Evolutionary conservation across 2,113 vertebrate species (phyloP), one percentile per base, ranked within the genome.

Genomic region (Dissostichus mawsoni): DNA sequence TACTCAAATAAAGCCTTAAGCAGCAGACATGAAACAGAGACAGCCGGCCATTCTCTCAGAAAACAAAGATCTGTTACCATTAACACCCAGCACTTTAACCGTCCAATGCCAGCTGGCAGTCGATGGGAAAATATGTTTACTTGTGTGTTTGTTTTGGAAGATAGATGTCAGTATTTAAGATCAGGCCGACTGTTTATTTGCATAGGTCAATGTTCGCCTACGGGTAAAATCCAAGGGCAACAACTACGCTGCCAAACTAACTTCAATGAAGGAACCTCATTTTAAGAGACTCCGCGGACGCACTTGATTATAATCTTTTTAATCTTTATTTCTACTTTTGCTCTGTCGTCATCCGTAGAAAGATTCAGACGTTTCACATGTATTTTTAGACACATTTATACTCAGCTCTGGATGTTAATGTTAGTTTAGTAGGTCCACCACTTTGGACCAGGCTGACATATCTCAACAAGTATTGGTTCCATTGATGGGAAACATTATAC

Each of bases 81-180:
- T 80, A 80, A 84, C 88, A 76, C 62, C 69, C 74, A 11, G 13
- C 36, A 69, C 59, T 12, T 47, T 48, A 77, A 36, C 18, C 25
- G 12, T 17, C 51, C 7, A 1, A 10, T 33, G 72, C 50, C 75
- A 84, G 69, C 17, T 65, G 64, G 41, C 51, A 47, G 76, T 58
- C 36, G 76, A 61, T 80, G 77, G 82, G 78, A 82, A 76, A 83
- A 81, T 55, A 65, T 76, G 68, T 86, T 82, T 80, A 85, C 69
- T 66, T 13, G 55, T 41, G 47, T 83, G 25, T 83, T 87, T 80
- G 52, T 62, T 68, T 68, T 79, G 70, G 74, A 85, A 59, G 45
- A 64, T 52, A 58, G 59, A 6, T 23, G 81, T 48, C 14, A 45
- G 61, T 64, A 14, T 69, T 69, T 53, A 59, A 74, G 48, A 80